These are phyloP conservation scores for Drosophila quinaria DNA, from an alignment of 2,888 invertebrate species.

Conservation along the genomic window DNA sequence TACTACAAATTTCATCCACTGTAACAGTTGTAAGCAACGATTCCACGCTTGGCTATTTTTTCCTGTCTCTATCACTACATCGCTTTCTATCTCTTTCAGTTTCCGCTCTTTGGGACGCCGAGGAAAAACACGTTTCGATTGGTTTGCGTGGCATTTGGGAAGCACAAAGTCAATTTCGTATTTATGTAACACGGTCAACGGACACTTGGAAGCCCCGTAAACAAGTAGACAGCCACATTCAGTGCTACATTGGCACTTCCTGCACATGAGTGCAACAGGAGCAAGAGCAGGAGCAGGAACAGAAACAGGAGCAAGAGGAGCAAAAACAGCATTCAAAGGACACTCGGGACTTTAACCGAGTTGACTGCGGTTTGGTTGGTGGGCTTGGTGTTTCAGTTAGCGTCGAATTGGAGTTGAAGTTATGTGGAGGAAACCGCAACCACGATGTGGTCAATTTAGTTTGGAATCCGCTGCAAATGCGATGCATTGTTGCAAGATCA, in stretches of 20 bases:
- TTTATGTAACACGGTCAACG: slow-evolving; percentile 75
- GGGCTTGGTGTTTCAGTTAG: slow-evolving; percentile 48
- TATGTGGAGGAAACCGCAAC: slow-evolving; percentile 44
- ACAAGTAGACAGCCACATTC: slow-evolving; percentile 59
- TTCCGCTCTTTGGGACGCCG: slow-evolving; percentile 5
- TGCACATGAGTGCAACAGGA: slow-evolving; percentile 19
- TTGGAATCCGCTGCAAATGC: slow-evolving; percentile 45
- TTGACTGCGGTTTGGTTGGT: slow-evolving; percentile 61
- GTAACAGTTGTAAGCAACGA: slow-evolving; percentile 17
- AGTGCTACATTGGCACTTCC: slow-evolving; percentile 38
- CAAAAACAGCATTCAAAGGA: slow-evolving; percentile 36
- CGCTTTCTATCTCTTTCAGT: neutral
- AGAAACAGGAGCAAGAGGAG: neutral
- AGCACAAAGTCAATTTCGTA: slow-evolving; percentile 75
- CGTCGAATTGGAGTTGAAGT: slow-evolving; percentile 31
- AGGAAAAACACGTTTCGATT: slow-evolving; percentile 60
- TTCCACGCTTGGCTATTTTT: slow-evolving; percentile 22
- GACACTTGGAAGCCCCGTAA: slow-evolving; percentile 67
- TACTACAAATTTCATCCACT: slow-evolving; percentile 1
- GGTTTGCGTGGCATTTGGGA: slow-evolving; percentile 52
- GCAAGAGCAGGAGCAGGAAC: neutral
- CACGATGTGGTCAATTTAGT: slow-evolving; percentile 69
- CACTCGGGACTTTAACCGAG: slow-evolving; percentile 55
- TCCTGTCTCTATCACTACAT: neutral
- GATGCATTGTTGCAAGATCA: slow-evolving; percentile 25